These are phyloP conservation scores for Adelosebastes latens DNA, from an alignment of 2,797 vertebrate genomes.

Conservation along the genomic window DNA sequence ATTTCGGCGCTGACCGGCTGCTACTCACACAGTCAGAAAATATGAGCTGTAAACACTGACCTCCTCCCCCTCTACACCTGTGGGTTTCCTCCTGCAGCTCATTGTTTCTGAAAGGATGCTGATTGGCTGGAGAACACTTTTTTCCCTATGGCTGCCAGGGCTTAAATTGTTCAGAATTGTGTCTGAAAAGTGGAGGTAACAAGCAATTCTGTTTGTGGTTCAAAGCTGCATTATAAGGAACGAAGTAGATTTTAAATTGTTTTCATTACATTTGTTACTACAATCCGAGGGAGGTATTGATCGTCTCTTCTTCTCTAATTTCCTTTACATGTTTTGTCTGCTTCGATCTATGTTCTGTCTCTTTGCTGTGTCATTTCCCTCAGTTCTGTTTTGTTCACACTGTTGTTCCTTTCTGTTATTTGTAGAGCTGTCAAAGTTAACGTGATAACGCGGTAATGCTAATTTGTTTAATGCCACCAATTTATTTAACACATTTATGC, in stretches of 20 bases:
- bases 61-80: background rate
- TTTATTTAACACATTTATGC: no score
- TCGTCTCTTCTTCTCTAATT: conserved; percentile 1
- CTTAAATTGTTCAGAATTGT: background rate
- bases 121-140: conserved; percentile 9
- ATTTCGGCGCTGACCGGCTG: conserved; percentile 53
- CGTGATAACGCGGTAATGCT: no score
- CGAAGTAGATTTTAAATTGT: conserved; percentile 1
- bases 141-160: background rate
- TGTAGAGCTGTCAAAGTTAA: no score
- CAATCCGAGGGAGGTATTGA: background rate
- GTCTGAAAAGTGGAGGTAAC: conserved; percentile 8
- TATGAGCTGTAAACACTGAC: conserved; percentile 36
- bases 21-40: conserved; percentile 48
- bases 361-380: conserved; percentile 2
- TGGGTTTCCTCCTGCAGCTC: conserved; percentile 4
- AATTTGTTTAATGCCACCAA: no score
- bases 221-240: background rate
- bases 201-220: conserved; percentile 1
- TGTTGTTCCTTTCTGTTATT: background rate
- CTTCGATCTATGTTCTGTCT: background rate
- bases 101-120: conserved; percentile 34
- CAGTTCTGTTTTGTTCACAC: background rate
- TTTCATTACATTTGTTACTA: conserved; percentile 20
- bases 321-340: conserved; percentile 7